These are phyloP conservation scores for Ceyx melanurus DNA, from an alignment of 2,113 vertebrate species.

Conservation along the genomic window DNA sequence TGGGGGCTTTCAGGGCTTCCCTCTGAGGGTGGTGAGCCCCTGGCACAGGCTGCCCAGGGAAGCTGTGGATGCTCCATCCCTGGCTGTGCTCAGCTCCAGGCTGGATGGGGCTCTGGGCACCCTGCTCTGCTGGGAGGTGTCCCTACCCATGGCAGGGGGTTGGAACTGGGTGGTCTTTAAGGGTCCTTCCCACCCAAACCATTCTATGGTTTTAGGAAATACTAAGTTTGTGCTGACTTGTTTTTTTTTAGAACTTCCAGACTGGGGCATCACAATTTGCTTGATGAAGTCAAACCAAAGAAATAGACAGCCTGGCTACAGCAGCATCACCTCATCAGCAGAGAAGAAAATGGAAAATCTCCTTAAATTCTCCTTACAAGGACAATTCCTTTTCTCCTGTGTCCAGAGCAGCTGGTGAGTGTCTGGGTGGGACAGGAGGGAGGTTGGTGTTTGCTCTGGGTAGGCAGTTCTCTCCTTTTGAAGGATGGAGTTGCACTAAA, in stretches of 20 bases:
- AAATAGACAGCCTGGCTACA: too few species aligned
- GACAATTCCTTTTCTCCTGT: too few species aligned
- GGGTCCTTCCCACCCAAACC: too few species aligned
- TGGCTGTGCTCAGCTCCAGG: too few species aligned
- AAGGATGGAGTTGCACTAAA: accelerated
- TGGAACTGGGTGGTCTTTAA: too few species aligned
- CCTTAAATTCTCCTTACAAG: not conserved
- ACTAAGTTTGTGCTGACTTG: not conserved
- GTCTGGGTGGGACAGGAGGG: not conserved
- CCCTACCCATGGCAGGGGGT: too few species aligned
- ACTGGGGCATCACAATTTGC: not conserved
- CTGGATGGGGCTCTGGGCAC: too few species aligned
- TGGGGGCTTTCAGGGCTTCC: too few species aligned
- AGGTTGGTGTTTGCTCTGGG: accelerated
- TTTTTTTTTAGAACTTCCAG: not conserved
- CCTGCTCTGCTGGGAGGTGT: too few species aligned
- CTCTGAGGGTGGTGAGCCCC: too few species aligned
- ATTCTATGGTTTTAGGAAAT: not conserved
- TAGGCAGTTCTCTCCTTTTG: not conserved
- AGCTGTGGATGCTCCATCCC: too few species aligned
- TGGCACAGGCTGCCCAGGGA: too few species aligned
- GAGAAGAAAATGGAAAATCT: not conserved
- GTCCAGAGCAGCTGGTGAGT: not conserved
- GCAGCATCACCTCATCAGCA: not conserved
- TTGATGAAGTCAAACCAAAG: not conserved